Percentiles rank a stretch among this genome's conserved stretches.
Conservation (phyloP, 2,113 vertebrate genomes). For the Apodemus sylvaticus region DNA sequence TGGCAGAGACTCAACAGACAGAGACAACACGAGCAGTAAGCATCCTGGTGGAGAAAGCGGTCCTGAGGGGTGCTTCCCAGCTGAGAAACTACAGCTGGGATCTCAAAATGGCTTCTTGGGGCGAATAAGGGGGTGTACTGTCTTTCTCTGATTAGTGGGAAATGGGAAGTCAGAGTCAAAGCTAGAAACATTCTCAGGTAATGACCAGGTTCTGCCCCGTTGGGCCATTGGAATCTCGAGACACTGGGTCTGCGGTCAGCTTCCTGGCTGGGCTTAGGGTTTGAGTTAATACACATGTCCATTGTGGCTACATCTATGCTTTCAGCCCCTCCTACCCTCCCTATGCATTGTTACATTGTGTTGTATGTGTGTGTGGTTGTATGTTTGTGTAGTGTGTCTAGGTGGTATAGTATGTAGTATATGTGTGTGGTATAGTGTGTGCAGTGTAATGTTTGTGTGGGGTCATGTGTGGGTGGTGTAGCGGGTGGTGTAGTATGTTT, state of each 20-base stretch:
- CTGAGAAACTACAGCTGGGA: not conserved
- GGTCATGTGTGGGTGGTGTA: no score
- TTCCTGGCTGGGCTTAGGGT: not conserved
- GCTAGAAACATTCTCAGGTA: not conserved
- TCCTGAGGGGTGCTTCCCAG: not conserved
- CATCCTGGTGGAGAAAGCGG: not conserved
- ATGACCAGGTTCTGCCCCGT: not conserved
- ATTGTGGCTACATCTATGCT: not conserved
- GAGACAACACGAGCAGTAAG: not conserved
- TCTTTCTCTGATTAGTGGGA: not conserved
- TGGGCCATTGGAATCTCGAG: not conserved
- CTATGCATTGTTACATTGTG: not conserved
- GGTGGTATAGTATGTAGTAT: no score
- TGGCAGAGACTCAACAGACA: not conserved
- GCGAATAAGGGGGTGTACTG: no score
- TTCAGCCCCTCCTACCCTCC: not conserved
- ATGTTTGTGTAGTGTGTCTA: not conserved
- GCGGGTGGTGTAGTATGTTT: no score
- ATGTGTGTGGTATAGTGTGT: no score
- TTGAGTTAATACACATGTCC: no score
- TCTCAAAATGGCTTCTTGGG: not conserved
- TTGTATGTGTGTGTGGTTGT: not conserved
- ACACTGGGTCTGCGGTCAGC: not conserved
- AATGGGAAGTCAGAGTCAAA: not conserved
- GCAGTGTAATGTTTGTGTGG: no score